phyloP scores from a whole-genome alignment of 2,797 vertebrate genomes.

The Gallinago solitaria region DNA sequence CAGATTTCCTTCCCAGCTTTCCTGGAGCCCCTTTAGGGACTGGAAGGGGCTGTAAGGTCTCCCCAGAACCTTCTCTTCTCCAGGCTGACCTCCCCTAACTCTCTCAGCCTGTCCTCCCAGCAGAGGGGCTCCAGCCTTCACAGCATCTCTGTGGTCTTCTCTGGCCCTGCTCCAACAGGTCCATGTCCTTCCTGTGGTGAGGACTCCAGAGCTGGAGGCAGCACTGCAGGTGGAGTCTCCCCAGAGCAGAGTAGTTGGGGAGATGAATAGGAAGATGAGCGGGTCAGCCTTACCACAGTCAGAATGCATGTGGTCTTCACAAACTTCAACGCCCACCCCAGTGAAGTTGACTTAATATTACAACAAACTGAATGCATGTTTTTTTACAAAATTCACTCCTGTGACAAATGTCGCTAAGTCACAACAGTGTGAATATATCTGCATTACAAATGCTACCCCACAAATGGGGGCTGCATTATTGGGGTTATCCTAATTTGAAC shows the following conservation, averaged over 20 bases:
- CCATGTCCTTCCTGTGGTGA: no score
- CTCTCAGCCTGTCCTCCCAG: no score
- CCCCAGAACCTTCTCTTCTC: no score
- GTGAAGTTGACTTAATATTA: neutral
- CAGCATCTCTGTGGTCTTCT: no score
- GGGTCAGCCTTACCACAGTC: neutral
- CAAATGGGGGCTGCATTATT: neutral
- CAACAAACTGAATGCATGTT: neutral
- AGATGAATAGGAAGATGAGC: neutral
- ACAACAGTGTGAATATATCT: neutral
- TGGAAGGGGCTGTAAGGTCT: no score
- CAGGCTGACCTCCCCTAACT: no score
- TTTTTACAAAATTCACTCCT: neutral
- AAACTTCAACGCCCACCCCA: neutral
- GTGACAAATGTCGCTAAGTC: neutral
- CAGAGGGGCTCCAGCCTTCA: no score
- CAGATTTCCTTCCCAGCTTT: no score
- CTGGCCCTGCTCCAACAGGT: no score
- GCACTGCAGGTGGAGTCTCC: no score
- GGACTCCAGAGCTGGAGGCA: no score
- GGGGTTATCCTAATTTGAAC: neutral
- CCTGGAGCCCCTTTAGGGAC: no score
- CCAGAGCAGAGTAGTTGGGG: neutral
- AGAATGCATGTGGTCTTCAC: neutral
- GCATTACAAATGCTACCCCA: neutral